Base-by-base conservation (phyloP, 2,888 invertebrate species). In the Diloba caeruleocephala region DNA sequence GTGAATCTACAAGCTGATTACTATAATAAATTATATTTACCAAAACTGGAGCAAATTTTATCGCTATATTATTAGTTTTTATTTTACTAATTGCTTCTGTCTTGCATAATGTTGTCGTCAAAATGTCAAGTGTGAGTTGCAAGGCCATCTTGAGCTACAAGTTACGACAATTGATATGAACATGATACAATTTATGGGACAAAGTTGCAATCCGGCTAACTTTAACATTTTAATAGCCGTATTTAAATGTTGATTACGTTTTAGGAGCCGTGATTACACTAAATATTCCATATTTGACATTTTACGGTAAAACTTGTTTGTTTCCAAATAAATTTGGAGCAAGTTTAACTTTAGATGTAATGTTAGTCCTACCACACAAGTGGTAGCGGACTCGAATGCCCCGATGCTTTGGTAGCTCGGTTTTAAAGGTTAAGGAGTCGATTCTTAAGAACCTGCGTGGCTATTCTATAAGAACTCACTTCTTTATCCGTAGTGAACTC, bases 91-190 rank as follows among this genome's bases (percentile, higher is more conserved):
- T 8, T 23, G 14, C 33, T 15, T 31, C 29, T 9, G 14, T 43
- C 33, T 57, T 61, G 52, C 51, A 36, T 55, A 55, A 51, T 44
- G 17, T 41, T 37, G 10, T 38, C 50, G n/a, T 37, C 50, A 50
- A 76, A 79, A 76, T 79, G 78, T 69, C 78, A 79, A 78, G 75
- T 66, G 71, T 70, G 69, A 71, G 58, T 51, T 29, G 34, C 74
- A 72, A 70, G 74, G 74, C 34, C 50, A 9, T 4, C 33, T 26
- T 15, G n/a, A n/a, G n/a, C n/a, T n/a, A n/a, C n/a, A 38, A 50
- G 32, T 53, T 55, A 51, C 57, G 34, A 57, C 53, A 52, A 62
- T 53, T 62, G 56, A 59, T 56, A 33, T 14, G 14, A 42, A 31
- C 23, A 29, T 46, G 41, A 41, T 53, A 54, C 15, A 36, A 38